phyloP scores from a whole-genome alignment of 1,140 invertebrate genomes.

The Sesamia nonagrioides region DNA sequence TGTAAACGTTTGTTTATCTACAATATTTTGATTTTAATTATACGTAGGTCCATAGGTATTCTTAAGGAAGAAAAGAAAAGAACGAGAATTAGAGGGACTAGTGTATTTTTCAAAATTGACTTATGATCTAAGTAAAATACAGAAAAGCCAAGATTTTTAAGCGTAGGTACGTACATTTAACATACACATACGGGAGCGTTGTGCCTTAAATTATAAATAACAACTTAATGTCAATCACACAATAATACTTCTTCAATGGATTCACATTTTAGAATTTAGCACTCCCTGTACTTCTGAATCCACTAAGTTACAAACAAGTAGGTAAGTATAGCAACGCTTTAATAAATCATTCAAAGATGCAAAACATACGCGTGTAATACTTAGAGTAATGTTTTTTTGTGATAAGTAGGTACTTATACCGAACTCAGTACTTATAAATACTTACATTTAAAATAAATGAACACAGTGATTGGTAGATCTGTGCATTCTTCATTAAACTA shows the following conservation, averaged over 20 bases:
- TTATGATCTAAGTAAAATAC: constrained; percentile 60
- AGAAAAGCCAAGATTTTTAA: constrained; percentile 59
- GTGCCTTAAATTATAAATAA: constrained; percentile 59
- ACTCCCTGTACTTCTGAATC: constrained; percentile 38
- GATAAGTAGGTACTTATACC: constrained; percentile 38
- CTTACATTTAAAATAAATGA: constrained; percentile 63
- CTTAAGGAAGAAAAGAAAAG: background rate
- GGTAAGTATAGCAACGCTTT: too few species aligned
- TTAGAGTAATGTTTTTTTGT: constrained; percentile 47
- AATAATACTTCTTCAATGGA: constrained; percentile 23
- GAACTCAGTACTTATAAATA: constrained; percentile 38
- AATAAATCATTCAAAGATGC: constrained; percentile 39
- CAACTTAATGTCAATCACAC: constrained; percentile 28
- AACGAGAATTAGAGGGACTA: constrained; percentile 61
- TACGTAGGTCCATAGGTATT: background rate
- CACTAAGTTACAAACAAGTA: too few species aligned
- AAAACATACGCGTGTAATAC: constrained; percentile 45
- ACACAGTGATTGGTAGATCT: constrained; percentile 77
- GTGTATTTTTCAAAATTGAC: constrained; percentile 69
- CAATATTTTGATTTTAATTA: too few species aligned
- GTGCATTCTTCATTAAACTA: constrained; percentile 63
- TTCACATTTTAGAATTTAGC: constrained; percentile 40
- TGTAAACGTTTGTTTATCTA: too few species aligned
- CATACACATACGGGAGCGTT: constrained; percentile 61
- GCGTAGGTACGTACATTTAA: constrained; percentile 56